phyloP scores from a whole-genome alignment of 2,113 vertebrate genomes.

The Nestor notabilis region DNA sequence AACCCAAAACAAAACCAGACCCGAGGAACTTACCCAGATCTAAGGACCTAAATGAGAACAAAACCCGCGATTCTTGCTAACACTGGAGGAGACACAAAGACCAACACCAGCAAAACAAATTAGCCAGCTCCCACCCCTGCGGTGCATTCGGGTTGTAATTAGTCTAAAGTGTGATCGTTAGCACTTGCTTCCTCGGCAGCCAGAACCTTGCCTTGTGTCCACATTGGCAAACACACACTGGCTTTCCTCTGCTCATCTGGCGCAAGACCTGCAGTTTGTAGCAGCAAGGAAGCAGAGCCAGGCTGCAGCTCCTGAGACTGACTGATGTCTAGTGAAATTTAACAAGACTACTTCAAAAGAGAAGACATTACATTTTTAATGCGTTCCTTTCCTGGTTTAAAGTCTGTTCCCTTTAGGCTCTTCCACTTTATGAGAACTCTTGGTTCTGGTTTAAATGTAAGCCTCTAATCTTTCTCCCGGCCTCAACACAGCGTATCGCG shows the following conservation, averaged over 20 bases:
- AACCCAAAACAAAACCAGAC: neutral
- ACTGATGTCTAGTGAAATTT: neutral
- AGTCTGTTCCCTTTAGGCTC: neutral
- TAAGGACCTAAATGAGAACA: neutral
- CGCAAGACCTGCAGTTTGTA: neutral
- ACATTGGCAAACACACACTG: neutral
- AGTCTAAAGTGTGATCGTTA: neutral
- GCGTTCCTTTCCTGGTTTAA: neutral
- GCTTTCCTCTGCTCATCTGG: neutral
- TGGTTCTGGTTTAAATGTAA: neutral
- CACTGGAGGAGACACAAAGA: constrained; percentile 17
- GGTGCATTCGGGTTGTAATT: constrained; percentile 3
- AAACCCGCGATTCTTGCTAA: neutral
- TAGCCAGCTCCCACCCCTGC: constrained; percentile 7
- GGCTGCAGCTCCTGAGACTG: neutral
- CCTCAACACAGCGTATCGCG: neutral
- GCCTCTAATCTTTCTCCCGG: neutral
- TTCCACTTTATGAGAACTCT: neutral
- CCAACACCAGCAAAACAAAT: neutral
- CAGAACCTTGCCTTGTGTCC: neutral
- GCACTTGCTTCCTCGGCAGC: neutral
- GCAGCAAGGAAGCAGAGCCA: neutral
- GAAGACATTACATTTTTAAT: constrained; percentile 15
- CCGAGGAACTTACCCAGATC: neutral
- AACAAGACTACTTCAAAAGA: constrained; percentile 31